A percentile compares a stretch with the other conserved stretches of the same genome.
Conservation (phyloP, 1,140 invertebrate species). For the Galleria mellonella region DNA sequence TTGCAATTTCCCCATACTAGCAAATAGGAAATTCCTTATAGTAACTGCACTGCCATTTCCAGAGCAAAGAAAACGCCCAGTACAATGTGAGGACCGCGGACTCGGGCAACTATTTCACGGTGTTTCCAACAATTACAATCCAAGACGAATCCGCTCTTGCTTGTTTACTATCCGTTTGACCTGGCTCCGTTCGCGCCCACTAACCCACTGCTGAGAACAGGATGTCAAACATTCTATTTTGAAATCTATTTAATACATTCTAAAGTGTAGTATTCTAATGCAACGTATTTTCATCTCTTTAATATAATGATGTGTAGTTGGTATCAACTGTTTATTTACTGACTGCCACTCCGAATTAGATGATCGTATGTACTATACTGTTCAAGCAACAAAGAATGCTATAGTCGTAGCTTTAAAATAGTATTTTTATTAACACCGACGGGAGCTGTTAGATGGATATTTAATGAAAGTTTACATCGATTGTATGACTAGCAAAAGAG, state of each 20-base stretch:
- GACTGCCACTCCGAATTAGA: conserved; percentile 18
- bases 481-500: conserved; percentile 47
- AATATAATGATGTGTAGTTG: conserved; percentile 60
- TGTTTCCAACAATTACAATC: conserved; percentile 37
- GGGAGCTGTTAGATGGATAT: conserved; percentile 2
- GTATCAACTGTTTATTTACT: conserved; percentile 71
- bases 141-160: conserved; percentile 50
- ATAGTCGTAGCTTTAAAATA: conserved; percentile 8
- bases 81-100: conserved; percentile 32
- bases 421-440: background rate
- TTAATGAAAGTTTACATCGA: conserved; percentile 6
- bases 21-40: conserved; percentile 26
- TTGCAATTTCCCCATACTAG: conserved; percentile 1
- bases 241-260: conserved; percentile 18
- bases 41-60: conserved; percentile 26
- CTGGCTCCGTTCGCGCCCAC: conserved; percentile 51
- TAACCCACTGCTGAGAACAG: conserved; percentile 62
- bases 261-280: conserved; percentile 38
- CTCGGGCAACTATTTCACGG: conserved; percentile 51
- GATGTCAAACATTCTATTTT: conserved; percentile 20
- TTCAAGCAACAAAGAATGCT: conserved; percentile 21
- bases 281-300: conserved; percentile 41
- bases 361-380: conserved; percentile 20
- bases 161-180: conserved; percentile 62
- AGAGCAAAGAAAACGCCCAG: conserved; percentile 35